Percentiles rank a stretch among this genome's conserved stretches.
Conservation (phyloP, 2,113 vertebrate species). For the Oophaga pumilio region DNA sequence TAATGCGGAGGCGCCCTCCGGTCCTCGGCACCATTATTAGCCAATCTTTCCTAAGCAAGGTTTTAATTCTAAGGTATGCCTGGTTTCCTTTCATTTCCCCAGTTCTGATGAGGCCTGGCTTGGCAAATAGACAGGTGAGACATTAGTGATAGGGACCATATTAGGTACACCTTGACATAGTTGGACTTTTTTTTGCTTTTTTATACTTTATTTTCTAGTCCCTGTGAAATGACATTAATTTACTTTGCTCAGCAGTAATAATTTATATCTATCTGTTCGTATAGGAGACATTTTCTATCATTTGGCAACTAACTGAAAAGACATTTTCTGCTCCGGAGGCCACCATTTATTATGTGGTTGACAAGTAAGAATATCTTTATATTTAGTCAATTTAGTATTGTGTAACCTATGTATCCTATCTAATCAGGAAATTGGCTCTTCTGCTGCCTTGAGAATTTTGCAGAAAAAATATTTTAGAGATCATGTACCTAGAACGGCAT, state of each 20-base stretch:
- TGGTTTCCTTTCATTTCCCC: too few species aligned
- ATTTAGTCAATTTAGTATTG: background rate
- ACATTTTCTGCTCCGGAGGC: constrained; percentile 55
- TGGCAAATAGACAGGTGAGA: too few species aligned
- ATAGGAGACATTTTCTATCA: constrained; percentile 62
- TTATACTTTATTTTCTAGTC: too few species aligned
- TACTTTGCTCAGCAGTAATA: background rate
- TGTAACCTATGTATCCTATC: background rate
- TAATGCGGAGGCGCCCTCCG: too few species aligned
- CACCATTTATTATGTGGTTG: constrained; percentile 58
- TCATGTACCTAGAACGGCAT: background rate
- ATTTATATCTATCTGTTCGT: constrained; percentile 38
- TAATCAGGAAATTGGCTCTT: background rate
- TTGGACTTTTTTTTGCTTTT: too few species aligned
- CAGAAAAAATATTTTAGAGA: background rate
- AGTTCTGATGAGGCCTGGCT: too few species aligned
- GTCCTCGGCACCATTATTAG: too few species aligned
- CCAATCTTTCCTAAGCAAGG: too few species aligned
- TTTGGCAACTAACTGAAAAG: constrained; percentile 66
- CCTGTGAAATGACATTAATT: background rate
- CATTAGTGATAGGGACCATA: too few species aligned
- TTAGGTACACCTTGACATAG: too few species aligned
- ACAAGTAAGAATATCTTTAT: constrained; percentile 62
- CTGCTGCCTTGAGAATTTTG: background rate
- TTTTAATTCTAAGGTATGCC: too few species aligned